These are phyloP conservation scores for Cherax destructor DNA, from an alignment of 1,140 invertebrate genomes.

Conservation along the genomic window DNA sequence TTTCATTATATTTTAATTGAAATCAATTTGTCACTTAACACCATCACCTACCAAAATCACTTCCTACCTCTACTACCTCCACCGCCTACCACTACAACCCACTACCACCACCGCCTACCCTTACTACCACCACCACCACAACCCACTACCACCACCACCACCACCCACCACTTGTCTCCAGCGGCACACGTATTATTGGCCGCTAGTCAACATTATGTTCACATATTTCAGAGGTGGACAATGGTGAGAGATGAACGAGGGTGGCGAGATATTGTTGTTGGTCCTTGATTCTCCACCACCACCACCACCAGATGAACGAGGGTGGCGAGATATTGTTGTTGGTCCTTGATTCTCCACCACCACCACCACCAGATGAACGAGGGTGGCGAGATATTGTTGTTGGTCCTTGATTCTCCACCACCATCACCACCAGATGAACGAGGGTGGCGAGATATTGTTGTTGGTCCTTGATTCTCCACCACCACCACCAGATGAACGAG, in stretches of 20 bases:
- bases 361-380: too few relatives aligned
- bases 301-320: background rate
- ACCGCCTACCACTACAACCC: background rate
- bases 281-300: constrained; percentile 11
- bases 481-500: too few relatives aligned
- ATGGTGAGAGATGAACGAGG: constrained; percentile 26
- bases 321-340: too few relatives aligned
- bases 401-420: too few relatives aligned
- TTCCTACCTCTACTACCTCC: background rate
- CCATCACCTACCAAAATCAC: too few relatives aligned
- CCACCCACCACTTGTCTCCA: constrained; percentile 8
- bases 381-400: too few relatives aligned
- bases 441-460: too few relatives aligned
- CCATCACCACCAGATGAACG: too few relatives aligned
- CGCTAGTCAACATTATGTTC: constrained; percentile 18
- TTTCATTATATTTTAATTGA: background rate
- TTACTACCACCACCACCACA: background rate
- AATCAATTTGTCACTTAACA: too few relatives aligned
- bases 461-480: too few relatives aligned
- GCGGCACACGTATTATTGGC: constrained; percentile 27
- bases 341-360: too few relatives aligned
- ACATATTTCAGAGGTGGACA: constrained; percentile 36
- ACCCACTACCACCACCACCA: background rate
- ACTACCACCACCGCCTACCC: background rate
- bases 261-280: constrained; percentile 14